phyloP scores from a whole-genome alignment of 2,888 invertebrate species.

The Pandemis cinnamomeana region DNA sequence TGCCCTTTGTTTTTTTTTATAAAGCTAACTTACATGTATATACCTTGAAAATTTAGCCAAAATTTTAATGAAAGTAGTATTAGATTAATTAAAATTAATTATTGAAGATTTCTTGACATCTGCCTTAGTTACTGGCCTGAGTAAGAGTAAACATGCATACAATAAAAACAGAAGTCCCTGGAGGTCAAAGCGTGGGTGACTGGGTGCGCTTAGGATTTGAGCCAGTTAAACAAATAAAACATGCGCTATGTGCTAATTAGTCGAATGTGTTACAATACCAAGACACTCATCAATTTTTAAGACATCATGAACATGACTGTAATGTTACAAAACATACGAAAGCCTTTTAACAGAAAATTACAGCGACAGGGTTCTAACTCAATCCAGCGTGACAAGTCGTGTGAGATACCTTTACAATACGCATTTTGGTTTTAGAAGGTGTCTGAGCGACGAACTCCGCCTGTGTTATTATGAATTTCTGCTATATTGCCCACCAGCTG shows the following conservation, averaged over 20 bases:
- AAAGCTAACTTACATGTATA: slow-evolving; percentile 20
- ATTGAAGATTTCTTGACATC: no score
- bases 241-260: not conserved
- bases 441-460: slow-evolving; percentile 20
- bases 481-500: slow-evolving; percentile 25
- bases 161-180: not conserved
- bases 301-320: not conserved
- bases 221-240: not conserved
- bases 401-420: slow-evolving; percentile 31
- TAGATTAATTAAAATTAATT: not conserved
- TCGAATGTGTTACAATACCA: not conserved
- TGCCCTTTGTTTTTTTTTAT: slow-evolving; percentile 12
- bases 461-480: slow-evolving; percentile 39
- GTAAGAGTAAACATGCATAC: not conserved
- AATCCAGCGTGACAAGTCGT: slow-evolving; percentile 38
- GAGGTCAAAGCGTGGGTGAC: slow-evolving; percentile 4
- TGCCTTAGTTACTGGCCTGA: not conserved
- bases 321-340: not conserved
- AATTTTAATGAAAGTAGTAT: not conserved
- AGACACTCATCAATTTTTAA: not conserved
- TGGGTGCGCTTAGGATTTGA: not conserved
- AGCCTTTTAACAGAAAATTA: slow-evolving; percentile 22
- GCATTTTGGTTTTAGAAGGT: slow-evolving; percentile 33
- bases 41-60: not conserved
- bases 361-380: slow-evolving; percentile 49